Percentiles rank a stretch among this genome's conserved stretches.
Conservation (phyloP, 2,888 invertebrate genomes). For the Poecilus cupreus region DNA sequence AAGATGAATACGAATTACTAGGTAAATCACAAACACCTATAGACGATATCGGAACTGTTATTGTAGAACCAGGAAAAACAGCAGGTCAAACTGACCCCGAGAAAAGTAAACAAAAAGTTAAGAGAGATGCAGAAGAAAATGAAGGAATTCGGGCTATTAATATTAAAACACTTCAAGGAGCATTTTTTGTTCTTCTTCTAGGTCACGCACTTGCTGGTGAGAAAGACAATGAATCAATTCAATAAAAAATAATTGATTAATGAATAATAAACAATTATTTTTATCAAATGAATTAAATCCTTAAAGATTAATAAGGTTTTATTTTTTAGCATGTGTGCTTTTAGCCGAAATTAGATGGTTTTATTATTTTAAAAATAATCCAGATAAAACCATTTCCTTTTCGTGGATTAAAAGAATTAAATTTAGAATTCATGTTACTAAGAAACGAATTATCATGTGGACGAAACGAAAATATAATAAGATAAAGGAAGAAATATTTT, state of each 20-base stretch:
- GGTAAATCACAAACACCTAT: constrained; percentile 75
- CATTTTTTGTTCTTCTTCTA: constrained; percentile 81
- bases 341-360: constrained; percentile 24
- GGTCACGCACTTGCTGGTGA: constrained; percentile 79
- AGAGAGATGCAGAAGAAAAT: constrained; percentile 67
- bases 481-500: constrained; percentile 41
- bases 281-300: no score
- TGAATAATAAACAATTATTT: no score
- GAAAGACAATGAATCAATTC: not conserved
- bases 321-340: constrained; percentile 22
- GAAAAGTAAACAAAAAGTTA: constrained; percentile 65
- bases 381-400: constrained; percentile 19
- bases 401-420: constrained; percentile 26
- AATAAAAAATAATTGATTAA: not conserved
- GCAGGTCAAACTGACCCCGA: constrained; percentile 55
- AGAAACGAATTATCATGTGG: constrained; percentile 40
- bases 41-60: constrained; percentile 62
- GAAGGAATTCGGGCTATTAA: constrained; percentile 79
- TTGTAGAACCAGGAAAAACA: constrained; percentile 60
- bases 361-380: constrained; percentile 35
- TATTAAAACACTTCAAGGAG: constrained; percentile 83
- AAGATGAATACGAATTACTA: constrained; percentile 83
- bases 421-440: constrained; percentile 29
- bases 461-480: constrained; percentile 40
- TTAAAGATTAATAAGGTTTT: not conserved